These are phyloP conservation scores for Himalopsyche tibetana DNA, from an alignment of 2,888 invertebrate genomes.

Conservation along the genomic window DNA sequence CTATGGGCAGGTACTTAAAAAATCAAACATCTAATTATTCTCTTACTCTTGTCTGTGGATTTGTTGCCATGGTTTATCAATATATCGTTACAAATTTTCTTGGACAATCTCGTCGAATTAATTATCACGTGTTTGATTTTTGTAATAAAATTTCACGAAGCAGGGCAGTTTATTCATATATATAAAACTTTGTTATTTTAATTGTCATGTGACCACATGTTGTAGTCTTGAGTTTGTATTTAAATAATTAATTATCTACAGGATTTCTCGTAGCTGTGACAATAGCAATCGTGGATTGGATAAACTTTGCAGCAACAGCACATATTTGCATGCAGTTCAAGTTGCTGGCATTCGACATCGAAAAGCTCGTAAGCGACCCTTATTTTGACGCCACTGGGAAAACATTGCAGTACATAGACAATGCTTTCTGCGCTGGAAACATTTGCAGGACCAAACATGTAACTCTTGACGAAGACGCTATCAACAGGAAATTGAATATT, in stretches of 20 bases:
- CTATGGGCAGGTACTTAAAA: not conserved
- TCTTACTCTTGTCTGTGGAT: too few relatives aligned
- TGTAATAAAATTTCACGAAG: too few relatives aligned
- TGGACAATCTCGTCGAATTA: too few relatives aligned
- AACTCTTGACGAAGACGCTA: not conserved
- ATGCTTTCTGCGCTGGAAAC: not conserved
- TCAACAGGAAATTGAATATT: not conserved
- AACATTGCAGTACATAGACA: not conserved
- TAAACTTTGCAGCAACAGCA: not conserved
- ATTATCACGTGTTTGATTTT: too few relatives aligned
- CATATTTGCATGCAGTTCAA: slow-evolving; percentile 11
- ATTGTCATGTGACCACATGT: too few relatives aligned
- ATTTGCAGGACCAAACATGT: not conserved
- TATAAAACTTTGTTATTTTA: too few relatives aligned
- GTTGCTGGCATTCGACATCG: slow-evolving; percentile 5
- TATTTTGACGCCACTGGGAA: not conserved
- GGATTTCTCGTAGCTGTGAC: too few relatives aligned
- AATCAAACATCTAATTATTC: not conserved
- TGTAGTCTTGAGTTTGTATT: too few relatives aligned
- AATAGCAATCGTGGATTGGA: not conserved
- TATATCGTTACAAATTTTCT: too few relatives aligned
- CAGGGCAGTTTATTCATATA: too few relatives aligned
- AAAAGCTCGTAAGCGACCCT: not conserved
- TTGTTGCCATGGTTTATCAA: too few relatives aligned
- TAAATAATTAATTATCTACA: too few relatives aligned